phyloP scores from a whole-genome alignment of 2,888 invertebrate genomes.

The Cephus sareptanus region DNA sequence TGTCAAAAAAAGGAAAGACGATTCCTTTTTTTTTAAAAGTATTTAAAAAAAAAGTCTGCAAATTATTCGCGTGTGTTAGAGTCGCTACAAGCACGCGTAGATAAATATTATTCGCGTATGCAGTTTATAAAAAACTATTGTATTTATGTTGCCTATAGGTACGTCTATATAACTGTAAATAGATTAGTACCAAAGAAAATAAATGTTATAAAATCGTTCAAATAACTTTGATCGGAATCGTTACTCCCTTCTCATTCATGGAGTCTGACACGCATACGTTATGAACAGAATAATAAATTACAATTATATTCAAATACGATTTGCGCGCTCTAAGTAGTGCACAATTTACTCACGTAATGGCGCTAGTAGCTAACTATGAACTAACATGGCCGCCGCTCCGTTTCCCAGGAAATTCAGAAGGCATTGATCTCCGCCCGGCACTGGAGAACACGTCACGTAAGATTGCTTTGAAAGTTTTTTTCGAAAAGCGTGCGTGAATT shows the following conservation, averaged over 20 bases:
- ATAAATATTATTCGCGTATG: neutral
- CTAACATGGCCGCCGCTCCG: slow-evolving; percentile 39
- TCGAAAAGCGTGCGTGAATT: slow-evolving; percentile 4
- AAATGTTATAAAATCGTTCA: slow-evolving; percentile 42
- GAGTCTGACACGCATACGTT: too few species aligned
- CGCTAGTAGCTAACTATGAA: too few species aligned
- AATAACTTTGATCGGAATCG: neutral
- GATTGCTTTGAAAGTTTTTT: slow-evolving; percentile 26
- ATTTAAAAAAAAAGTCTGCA: too few species aligned
- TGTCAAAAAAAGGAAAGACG: neutral
- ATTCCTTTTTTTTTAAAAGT: too few species aligned
- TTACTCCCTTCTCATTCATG: too few species aligned
- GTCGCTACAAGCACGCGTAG: too few species aligned
- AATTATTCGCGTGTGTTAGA: too few species aligned
- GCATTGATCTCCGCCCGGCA: slow-evolving; percentile 45
- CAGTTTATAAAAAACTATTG: neutral
- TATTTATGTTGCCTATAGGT: neutral
- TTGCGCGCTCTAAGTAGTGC: too few species aligned
- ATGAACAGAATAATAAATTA: too few species aligned
- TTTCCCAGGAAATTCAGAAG: slow-evolving; percentile 37
- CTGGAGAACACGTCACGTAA: slow-evolving; percentile 38
- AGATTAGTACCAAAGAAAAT: slow-evolving; percentile 43
- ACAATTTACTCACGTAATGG: too few species aligned
- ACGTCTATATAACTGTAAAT: slow-evolving; percentile 45
- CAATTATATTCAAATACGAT: too few species aligned